These are phyloP conservation scores for Aplidium turbinatum DNA, from an alignment of 23 tunicate genomes.

Conservation along the genomic window DNA sequence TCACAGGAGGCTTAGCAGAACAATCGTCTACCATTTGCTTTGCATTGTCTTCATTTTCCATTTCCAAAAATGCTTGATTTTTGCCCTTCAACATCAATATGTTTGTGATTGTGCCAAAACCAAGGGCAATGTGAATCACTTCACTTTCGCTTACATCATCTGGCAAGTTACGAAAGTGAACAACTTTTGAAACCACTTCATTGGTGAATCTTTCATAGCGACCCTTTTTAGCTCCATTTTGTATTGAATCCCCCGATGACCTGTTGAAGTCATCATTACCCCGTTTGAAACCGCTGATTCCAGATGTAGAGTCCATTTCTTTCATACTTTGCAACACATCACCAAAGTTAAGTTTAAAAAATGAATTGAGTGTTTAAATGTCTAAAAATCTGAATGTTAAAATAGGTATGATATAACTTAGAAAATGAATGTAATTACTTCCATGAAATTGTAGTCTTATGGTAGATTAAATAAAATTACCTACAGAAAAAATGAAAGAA, in stretches of 20 bases:
- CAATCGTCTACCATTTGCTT: slow-evolving; percentile 81
- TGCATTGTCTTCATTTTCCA: slow-evolving; percentile 86
- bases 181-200: slow-evolving; percentile 69
- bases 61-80: slow-evolving; percentile 95
- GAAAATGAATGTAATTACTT: no score
- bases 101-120: slow-evolving; percentile 81
- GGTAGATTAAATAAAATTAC: no score
- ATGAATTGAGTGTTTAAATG: no score
- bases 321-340: no score
- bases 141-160: slow-evolving; percentile 84
- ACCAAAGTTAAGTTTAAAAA: no score
- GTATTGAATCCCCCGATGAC: slow-evolving; percentile 45
- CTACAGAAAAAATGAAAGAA: no score
- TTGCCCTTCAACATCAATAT: slow-evolving; percentile 92
- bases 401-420: no score
- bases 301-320: slow-evolving; percentile 45
- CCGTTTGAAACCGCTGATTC: slow-evolving; percentile 62
- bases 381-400: no score
- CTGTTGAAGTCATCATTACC: slow-evolving; percentile 58
- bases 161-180: slow-evolving; percentile 88
- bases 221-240: slow-evolving; percentile 85
- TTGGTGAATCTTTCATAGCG: slow-evolving; percentile 37
- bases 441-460: no score
- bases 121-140: slow-evolving; percentile 83
- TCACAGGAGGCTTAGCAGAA: slow-evolving; percentile 58